Evolutionary conservation across 1,140 invertebrate genomes (phyloP), one percentile per base, ranked within the genome.

Genomic region (Rhopalosiphum padi): DNA sequence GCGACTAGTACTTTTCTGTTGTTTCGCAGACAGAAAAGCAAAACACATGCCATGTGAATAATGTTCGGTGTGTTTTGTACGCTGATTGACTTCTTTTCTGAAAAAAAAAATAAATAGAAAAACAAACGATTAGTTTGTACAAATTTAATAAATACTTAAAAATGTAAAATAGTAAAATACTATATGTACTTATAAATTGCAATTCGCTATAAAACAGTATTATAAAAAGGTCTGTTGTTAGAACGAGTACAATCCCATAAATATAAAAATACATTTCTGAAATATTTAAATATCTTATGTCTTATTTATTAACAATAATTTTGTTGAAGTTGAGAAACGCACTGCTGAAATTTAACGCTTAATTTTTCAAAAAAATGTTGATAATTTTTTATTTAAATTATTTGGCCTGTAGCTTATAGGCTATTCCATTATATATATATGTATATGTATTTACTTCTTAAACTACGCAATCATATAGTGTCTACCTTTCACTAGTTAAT

Each of bases 21-120:
- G 88, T 55, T 90, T 90, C 37, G 51, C 25, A 90, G 53, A 60
- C 48, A 90, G 23, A 90, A 90, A 37, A 90, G 23, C 51, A 90
- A 41, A 41, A 60, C 51, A 25, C 51, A 90, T 18, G 15, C 18
- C 53, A 90, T 3, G 25, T 90, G 35, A 55, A 90, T 15, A 23
- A 55, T 60, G 51, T 60, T 90, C 37, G 88, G 88, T 41, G 35
- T 90, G 23, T 90, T 55, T 60, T 60, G 88, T 18, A 55, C 21
- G 35, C 53, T 55, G 35, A 37, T 90, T 41, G 88, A 90, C 30
- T 53, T 25, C 1, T 68, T 30, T 25, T 51, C 88, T 90, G 88
- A 46, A 46, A 46, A 46, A 46, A 55, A 90, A 30, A 43, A 86
- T 30, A 55, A 60, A 60, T 25, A 2, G 8, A 55, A n/a, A 2